phyloP scores from a whole-genome alignment of 2,113 vertebrate species.

The Indicator indicator region DNA sequence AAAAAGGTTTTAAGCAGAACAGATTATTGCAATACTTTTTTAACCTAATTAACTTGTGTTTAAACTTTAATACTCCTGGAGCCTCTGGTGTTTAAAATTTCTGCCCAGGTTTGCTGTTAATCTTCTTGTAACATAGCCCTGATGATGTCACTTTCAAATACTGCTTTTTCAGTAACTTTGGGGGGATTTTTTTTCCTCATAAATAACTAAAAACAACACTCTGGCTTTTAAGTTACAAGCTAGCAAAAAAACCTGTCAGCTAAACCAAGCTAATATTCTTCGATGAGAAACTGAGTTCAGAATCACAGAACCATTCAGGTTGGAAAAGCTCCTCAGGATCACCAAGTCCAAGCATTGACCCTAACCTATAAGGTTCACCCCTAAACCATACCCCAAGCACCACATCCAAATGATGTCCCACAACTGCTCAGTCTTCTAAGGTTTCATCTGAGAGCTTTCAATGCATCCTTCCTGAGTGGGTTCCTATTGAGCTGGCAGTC shows the following conservation, averaged over 20 bases:
- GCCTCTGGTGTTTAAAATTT: constrained; percentile 40
- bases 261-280: neutral
- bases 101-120: constrained; percentile 40
- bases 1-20: constrained; percentile 2
- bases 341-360: no score
- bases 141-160: neutral
- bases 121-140: constrained; percentile 8
- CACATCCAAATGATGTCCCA: neutral
- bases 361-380: no score
- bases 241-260: neutral
- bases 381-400: no score
- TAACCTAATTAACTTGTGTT: constrained; percentile 26
- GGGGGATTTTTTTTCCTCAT: neutral
- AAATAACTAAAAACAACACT: neutral
- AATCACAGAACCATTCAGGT: no score
- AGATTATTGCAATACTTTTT: constrained; percentile 35
- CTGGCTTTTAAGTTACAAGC: neutral
- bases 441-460: neutral
- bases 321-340: no score
- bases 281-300: neutral
- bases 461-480: neutral
- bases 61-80: constrained; percentile 26
- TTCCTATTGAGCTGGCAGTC: neutral
- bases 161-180: neutral
- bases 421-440: neutral